Base-by-base conservation (phyloP, 2,797 vertebrate species). In the Lerista edwardsae region DNA sequence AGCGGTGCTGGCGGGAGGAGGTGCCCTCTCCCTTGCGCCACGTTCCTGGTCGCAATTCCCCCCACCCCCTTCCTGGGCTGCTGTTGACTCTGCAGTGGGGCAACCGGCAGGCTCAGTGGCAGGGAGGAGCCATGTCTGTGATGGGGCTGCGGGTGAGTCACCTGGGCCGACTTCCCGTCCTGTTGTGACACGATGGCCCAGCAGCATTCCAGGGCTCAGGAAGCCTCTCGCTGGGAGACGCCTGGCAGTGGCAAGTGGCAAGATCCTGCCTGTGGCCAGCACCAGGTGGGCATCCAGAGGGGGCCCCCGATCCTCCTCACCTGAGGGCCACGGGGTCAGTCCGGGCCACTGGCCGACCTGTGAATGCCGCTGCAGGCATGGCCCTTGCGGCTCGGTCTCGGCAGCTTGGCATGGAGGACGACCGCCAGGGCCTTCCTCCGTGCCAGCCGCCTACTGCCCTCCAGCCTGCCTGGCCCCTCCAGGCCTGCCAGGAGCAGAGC, bases 131-230 rank as follows among this genome's bases (percentile, higher is more conserved):
- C 47, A 9, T 23, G n/a, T n/a, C n/a, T 15, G 29, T 9, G 9
- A 5, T 19, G 75, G 75, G 19, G 31, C 0, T 41, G 64, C 6
- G 4, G 15, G 41, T 78, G 0, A 75, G 36, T 81, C 3, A 12
- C 41, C 61, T 41, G 23, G 4, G 29, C n/a, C 21, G 69, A 79
- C 15, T 65, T 34, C 29, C 25, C 29, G 75, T 80, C 67, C 11
- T 0, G 62, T 80, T 85, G 85, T 91, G 89, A 90, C 91, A 90
- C 72, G 86, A 88, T 39, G 41, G 88, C 89, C 57, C 84, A 88
- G n/a, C 90, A 85, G 80, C 91, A 92, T 93, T 93, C 92, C 92
- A 88, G 41, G 67, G 71, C n/a, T 65, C 92, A 89, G 87, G 93
- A 93, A 5, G 84, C 91, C 88, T 89, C 92, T 91, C 87, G 86